A percentile compares a stretch with the other conserved stretches of the same genome.
Evolutionary conservation across 2,888 invertebrate genomes (phyloP).

Genomic region (Hyles lineata): DNA sequence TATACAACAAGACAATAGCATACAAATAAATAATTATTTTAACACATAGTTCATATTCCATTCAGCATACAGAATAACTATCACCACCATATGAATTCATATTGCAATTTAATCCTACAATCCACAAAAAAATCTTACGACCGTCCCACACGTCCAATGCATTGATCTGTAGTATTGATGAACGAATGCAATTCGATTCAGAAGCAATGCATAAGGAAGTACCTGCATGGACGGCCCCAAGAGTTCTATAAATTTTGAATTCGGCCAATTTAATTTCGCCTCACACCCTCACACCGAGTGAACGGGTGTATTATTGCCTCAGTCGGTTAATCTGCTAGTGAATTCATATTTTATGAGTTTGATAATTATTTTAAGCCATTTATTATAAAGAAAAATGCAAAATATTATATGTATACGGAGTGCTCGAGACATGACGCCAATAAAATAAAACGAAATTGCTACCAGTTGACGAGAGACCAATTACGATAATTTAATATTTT

Average conservation of each 20-base stretch:
- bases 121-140: no score
- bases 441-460: no score
- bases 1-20: no score
- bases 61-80: no score
- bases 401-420: not conserved
- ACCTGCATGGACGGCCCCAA: slow-evolving; percentile 38
- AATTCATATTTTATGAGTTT: not conserved
- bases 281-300: slow-evolving; percentile 46
- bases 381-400: no score
- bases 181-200: slow-evolving; percentile 43
- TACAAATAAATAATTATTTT: no score
- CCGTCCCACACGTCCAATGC: no score
- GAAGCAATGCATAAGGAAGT: slow-evolving; percentile 58
- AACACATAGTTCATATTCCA: no score
- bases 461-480: no score
- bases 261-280: slow-evolving; percentile 50
- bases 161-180: not conserved
- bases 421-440: not conserved
- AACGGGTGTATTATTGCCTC: not conserved
- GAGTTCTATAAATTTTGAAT: slow-evolving; percentile 58
- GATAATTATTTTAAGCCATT: not conserved
- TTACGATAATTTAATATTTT: no score
- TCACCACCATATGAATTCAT: no score
- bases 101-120: no score
- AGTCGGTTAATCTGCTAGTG: not conserved